Percentiles rank a stretch among this genome's conserved stretches.
Conservation (phyloP, 2,797 vertebrate species). For the Basileuterus tristriatus region DNA sequence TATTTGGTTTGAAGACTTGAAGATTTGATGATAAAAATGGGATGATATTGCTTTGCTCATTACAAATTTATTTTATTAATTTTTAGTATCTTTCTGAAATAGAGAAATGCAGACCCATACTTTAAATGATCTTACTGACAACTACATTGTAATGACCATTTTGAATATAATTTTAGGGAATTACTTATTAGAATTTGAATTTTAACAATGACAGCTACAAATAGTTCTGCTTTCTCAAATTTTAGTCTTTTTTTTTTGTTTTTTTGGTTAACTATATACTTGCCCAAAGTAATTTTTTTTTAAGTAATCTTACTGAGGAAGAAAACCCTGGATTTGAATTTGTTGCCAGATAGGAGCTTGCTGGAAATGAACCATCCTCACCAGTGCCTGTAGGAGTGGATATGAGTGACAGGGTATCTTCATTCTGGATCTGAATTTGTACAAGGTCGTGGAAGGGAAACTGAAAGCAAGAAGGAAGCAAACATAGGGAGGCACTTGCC, state of each 20-base stretch:
- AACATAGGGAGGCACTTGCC: neutral
- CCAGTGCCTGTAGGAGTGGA: neutral
- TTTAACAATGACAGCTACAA: neutral
- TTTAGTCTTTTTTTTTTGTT: no score
- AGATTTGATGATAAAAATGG: neutral
- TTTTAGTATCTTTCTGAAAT: neutral
- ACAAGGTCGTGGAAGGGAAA: neutral
- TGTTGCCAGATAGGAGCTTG: neutral
- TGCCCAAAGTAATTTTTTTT: neutral
- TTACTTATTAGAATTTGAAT: neutral
- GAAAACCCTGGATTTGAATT: neutral
- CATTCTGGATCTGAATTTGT: neutral
- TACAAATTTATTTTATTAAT: neutral
- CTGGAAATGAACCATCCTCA: neutral
- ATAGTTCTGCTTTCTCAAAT: neutral
- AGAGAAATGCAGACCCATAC: neutral
- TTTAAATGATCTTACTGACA: neutral
- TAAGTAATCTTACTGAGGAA: neutral
- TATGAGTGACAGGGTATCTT: neutral
- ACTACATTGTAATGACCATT: neutral
- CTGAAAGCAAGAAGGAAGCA: neutral
- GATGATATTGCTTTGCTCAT: neutral
- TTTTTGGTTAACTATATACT: neutral
- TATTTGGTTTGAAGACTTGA: neutral
- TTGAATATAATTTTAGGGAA: neutral